Conservation (phyloP, 2,113 vertebrate genomes). For the Megaptera novaeangliae region DNA sequence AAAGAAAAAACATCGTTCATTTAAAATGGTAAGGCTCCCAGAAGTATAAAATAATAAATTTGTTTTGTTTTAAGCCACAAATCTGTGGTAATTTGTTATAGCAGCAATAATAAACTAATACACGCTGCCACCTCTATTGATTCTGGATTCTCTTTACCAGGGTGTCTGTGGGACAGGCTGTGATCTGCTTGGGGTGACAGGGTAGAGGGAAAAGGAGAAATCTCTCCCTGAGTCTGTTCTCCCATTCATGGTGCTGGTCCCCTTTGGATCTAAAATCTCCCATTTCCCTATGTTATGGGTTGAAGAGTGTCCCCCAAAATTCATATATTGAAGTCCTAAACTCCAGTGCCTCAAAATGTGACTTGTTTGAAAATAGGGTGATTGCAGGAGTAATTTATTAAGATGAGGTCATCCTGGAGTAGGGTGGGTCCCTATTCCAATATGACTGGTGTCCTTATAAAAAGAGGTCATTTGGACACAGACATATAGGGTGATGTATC, state of each 20-base stretch:
- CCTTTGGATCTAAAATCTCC: background rate
- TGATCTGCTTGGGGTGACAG: too few species aligned
- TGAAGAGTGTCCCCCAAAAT: background rate
- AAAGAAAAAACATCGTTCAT: background rate
- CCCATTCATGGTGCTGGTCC: background rate
- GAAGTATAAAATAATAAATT: background rate
- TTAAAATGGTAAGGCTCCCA: background rate
- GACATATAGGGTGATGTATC: background rate
- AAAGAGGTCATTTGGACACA: background rate
- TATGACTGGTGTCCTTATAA: background rate
- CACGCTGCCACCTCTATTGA: background rate
- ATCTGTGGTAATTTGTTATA: background rate
- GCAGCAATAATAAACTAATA: background rate
- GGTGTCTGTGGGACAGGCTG: too few species aligned
- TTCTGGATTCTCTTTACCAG: too few species aligned
- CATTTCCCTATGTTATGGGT: background rate
- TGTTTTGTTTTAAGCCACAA: background rate
- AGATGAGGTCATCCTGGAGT: background rate
- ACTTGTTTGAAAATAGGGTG: background rate
- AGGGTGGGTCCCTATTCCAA: background rate
- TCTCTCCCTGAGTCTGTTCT: background rate
- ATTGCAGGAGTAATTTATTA: background rate
- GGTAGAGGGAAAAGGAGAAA: too few species aligned
- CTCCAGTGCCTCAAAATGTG: background rate
- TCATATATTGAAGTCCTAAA: too few species aligned